Percentiles rank a stretch among this genome's conserved stretches.
Evolutionary conservation across 2,797 vertebrate species (phyloP).

Genomic region (Lepilemur ruficaudatus): DNA sequence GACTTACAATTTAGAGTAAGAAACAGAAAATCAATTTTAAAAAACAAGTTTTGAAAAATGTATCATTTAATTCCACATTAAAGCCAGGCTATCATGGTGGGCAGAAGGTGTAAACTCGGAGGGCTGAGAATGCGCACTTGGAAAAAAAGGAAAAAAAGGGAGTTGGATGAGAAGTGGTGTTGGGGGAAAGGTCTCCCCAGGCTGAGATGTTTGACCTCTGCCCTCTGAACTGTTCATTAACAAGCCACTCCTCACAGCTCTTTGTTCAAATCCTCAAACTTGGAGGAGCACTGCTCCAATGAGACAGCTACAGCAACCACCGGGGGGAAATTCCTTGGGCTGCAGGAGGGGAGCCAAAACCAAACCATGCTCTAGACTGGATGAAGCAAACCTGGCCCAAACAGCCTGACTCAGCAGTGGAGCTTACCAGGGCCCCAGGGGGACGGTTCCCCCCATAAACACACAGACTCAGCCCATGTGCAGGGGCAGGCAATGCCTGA

Average conservation of each 20-base stretch:
- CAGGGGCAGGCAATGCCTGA: not conserved
- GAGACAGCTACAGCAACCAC: not conserved
- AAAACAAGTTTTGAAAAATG: not conserved
- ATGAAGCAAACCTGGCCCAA: not conserved
- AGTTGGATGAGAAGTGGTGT: not conserved
- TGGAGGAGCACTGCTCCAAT: not conserved
- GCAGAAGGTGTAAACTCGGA: not conserved
- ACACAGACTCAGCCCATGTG: not conserved
- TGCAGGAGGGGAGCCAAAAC: not conserved
- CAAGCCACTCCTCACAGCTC: not conserved
- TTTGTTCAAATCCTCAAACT: not conserved
- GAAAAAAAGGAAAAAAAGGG: not conserved
- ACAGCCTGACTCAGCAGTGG: not conserved
- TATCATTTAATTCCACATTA: not conserved
- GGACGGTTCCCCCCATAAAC: fast-evolving
- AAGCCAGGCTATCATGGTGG: not conserved
- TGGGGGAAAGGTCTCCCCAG: not conserved
- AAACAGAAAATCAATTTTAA: not conserved
- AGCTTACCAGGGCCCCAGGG: fast-evolving
- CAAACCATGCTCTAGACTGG: not conserved
- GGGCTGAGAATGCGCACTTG: not conserved
- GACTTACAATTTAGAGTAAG: not conserved
- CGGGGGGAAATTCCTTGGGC: not conserved
- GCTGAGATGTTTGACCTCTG: not conserved
- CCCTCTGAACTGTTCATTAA: not conserved